phyloP scores from a whole-genome alignment of 1,140 invertebrate genomes.

The Galleria mellonella region DNA sequence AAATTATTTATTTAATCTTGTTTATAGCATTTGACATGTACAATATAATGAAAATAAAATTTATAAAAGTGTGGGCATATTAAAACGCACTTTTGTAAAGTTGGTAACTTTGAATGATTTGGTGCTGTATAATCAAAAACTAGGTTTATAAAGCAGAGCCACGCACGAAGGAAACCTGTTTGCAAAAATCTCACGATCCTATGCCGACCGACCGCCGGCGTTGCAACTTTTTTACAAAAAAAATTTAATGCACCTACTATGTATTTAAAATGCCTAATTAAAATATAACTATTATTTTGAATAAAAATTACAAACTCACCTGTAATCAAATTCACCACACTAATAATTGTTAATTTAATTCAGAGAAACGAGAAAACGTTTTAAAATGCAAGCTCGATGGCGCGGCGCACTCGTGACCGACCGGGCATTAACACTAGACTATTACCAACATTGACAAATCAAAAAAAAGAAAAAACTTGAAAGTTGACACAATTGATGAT shows the following conservation, averaged over 20 bases:
- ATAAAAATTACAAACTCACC: conserved; percentile 27
- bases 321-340: conserved; percentile 26
- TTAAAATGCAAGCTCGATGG: conserved; percentile 32
- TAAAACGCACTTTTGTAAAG: too few relatives aligned
- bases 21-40: too few relatives aligned
- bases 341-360: conserved; percentile 39
- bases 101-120: too few relatives aligned
- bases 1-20: too few relatives aligned
- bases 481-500: conserved; percentile 17
- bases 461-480: background rate
- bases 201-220: conserved; percentile 27
- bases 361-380: conserved; percentile 29
- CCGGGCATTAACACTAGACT: conserved; percentile 55
- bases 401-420: conserved; percentile 52
- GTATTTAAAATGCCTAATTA: conserved; percentile 1
- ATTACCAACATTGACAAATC: conserved; percentile 39
- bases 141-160: too few relatives aligned
- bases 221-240: conserved; percentile 29
- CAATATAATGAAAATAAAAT: too few relatives aligned
- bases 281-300: background rate
- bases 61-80: too few relatives aligned
- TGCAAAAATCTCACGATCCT: conserved; percentile 57
- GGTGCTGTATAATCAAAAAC: too few relatives aligned
- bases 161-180: conserved; percentile 43
- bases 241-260: background rate